phyloP scores from a whole-genome alignment of 2,888 invertebrate genomes.

The Leptothorax acervorum region DNA sequence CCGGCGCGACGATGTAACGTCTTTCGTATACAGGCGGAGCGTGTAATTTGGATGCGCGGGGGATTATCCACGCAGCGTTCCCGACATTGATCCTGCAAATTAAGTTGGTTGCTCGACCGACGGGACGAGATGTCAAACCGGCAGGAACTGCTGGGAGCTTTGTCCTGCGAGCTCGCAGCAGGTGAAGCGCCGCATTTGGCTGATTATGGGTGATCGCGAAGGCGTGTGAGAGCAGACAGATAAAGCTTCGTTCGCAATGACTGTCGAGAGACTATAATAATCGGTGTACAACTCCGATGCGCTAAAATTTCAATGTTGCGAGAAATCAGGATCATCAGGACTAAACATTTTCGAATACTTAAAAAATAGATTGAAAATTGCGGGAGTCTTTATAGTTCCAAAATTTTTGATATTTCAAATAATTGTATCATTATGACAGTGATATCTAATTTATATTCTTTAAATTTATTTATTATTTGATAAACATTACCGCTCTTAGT shows the following conservation, averaged over 20 bases:
- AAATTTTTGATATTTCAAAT: not conserved
- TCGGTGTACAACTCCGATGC: no score
- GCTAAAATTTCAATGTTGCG: not conserved
- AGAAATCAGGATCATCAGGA: not conserved
- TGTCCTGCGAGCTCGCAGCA: conserved; percentile 53
- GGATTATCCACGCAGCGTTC: conserved; percentile 69
- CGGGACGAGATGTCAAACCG: conserved; percentile 42
- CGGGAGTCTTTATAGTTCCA: not conserved
- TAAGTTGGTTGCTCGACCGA: conserved; percentile 70
- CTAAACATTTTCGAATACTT: not conserved
- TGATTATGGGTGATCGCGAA: conserved; percentile 72
- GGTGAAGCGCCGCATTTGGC: conserved; percentile 65
- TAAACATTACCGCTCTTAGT: not conserved
- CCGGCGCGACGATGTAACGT: not conserved
- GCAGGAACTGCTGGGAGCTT: conserved; percentile 6
- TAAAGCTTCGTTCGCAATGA: conserved; percentile 35
- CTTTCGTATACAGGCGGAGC: conserved; percentile 60
- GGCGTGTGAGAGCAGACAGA: conserved; percentile 57
- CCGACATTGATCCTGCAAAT: conserved; percentile 76
- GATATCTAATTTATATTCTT: not conserved
- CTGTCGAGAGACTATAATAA: no score
- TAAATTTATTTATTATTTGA: not conserved
- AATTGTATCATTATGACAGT: not conserved
- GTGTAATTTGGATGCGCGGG: conserved; percentile 70
- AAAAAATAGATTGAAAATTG: not conserved